Conservation (phyloP, 2,113 vertebrate genomes). For the Myrmecobius fasciatus region DNA sequence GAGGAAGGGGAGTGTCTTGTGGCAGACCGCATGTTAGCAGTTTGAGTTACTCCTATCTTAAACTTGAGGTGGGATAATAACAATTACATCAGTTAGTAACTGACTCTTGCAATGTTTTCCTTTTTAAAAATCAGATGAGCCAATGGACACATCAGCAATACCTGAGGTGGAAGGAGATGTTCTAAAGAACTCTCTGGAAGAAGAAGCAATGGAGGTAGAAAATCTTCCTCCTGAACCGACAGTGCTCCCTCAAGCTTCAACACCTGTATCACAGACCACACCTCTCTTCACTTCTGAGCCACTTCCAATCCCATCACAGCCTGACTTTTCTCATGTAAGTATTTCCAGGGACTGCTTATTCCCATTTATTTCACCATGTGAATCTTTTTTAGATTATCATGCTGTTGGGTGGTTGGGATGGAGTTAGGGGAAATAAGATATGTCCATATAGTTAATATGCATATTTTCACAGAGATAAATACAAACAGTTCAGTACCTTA, state of each 20-base stretch:
- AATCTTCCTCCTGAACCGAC: conserved; percentile 59
- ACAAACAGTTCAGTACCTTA: background rate
- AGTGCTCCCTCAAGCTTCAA: conserved; percentile 85
- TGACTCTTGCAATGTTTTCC: conserved; percentile 49
- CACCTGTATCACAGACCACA: conserved; percentile 88
- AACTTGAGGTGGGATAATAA: background rate
- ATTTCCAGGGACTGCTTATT: background rate
- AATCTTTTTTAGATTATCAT: background rate
- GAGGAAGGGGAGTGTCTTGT: background rate
- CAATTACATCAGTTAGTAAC: conserved; percentile 29
- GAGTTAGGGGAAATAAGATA: background rate
- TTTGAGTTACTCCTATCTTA: background rate
- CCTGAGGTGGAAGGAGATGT: conserved; percentile 74
- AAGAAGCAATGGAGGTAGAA: conserved; percentile 79
- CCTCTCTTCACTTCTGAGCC: conserved; percentile 85
- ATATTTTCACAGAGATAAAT: background rate
- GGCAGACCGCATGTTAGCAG: background rate
- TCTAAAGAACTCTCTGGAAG: conserved; percentile 68
- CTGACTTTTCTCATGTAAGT: conserved; percentile 95
- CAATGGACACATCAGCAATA: conserved; percentile 84
- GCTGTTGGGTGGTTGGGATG: background rate
- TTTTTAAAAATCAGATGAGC: conserved; percentile 82
- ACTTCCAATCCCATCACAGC: conserved; percentile 90
- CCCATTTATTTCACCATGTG: background rate
- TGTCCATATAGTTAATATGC: background rate